Conservation (phyloP, 1,140 invertebrate genomes). For the Lepidurus apus region DNA sequence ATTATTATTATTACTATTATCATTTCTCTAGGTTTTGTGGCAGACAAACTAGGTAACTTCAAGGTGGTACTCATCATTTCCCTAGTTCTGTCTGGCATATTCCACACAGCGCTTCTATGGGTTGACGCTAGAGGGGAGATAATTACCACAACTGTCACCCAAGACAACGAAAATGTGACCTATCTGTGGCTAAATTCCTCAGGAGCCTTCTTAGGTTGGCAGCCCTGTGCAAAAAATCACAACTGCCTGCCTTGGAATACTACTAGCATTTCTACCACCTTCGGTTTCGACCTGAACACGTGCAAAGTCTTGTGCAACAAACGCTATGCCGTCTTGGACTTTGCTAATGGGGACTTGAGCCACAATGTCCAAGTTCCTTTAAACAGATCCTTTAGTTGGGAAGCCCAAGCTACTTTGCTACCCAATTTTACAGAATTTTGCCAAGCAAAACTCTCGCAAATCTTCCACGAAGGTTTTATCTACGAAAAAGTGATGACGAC, state of each 20-base stretch:
- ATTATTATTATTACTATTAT: background rate
- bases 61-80: constrained; percentile 68
- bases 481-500: constrained; percentile 23
- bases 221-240: background rate
- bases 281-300: background rate
- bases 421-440: background rate
- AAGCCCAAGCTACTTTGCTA: background rate
- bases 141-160: background rate
- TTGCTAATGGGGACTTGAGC: background rate
- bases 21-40: constrained; percentile 57
- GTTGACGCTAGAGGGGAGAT: constrained; percentile 36
- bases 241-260: background rate
- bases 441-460: constrained; percentile 47
- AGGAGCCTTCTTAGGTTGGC: background rate
- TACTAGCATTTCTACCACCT: constrained; percentile 1
- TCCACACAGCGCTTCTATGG: constrained; percentile 61
- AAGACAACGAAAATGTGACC: background rate
- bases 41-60: constrained; percentile 73
- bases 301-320: constrained; percentile 2
- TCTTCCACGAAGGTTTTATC: constrained; percentile 54
- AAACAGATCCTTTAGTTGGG: background rate
- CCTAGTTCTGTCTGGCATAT: constrained; percentile 61
- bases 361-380: constrained; percentile 1
- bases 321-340: background rate
- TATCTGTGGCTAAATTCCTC: background rate